Evolutionary conservation across 2,888 invertebrate genomes (phyloP).

Genomic region (Hemistola chrysoprasaria): DNA sequence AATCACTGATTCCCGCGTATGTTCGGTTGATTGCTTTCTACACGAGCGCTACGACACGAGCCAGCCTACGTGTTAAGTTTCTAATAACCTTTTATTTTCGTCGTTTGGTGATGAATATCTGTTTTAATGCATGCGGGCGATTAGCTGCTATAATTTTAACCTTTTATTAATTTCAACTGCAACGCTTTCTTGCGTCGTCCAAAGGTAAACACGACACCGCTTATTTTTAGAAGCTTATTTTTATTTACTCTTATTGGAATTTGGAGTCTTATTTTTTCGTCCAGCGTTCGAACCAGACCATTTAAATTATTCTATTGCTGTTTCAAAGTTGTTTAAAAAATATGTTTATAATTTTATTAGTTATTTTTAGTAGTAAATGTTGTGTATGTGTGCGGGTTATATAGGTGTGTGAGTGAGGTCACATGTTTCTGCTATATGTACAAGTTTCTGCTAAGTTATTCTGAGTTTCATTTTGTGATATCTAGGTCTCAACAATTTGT

Average conservation of each 20-base stretch:
- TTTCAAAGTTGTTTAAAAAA: conserved; percentile 17
- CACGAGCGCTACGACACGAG: conserved; percentile 65
- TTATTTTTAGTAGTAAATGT: conserved; percentile 13
- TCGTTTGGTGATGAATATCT: conserved; percentile 41
- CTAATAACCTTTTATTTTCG: conserved; percentile 61
- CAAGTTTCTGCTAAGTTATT: not conserved
- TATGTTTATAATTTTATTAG: too few species aligned
- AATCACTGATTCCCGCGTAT: conserved; percentile 69
- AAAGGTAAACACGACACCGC: conserved; percentile 59
- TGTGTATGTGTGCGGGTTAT: not conserved
- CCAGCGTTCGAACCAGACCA: too few species aligned
- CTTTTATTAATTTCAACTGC: conserved; percentile 44
- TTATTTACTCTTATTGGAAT: conserved; percentile 48
- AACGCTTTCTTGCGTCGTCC: conserved; percentile 39
- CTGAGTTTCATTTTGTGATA: too few species aligned
- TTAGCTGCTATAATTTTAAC: conserved; percentile 47
- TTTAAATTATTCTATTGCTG: not conserved
- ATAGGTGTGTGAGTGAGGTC: conserved; percentile 1
- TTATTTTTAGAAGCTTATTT: conserved; percentile 53
- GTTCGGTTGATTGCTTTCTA: conserved; percentile 74
- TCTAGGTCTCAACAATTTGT: too few species aligned
- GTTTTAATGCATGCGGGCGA: conserved; percentile 39
- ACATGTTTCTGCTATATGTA: not conserved
- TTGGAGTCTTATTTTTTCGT: conserved; percentile 44
- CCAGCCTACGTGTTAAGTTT: conserved; percentile 75